Percentiles rank a stretch among this genome's conserved stretches.
Conservation (phyloP, 1,140 invertebrate genomes). For the Drosophila lini region DNA sequence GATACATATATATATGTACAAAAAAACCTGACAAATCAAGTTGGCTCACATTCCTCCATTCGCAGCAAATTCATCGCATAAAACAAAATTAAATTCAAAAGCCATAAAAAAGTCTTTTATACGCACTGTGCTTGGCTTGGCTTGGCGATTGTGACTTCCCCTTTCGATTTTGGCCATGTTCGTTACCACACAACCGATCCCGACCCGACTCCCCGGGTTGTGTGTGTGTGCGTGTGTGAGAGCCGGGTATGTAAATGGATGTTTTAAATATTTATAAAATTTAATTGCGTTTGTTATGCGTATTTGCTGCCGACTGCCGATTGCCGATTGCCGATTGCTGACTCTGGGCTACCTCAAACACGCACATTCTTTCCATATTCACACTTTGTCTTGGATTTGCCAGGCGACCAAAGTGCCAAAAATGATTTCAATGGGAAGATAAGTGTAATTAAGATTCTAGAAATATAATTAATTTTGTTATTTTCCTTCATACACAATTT, state of each 20-base stretch:
- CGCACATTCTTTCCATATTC: slow-evolving; percentile 72
- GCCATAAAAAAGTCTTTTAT: slow-evolving; percentile 70
- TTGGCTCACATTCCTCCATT: slow-evolving; percentile 58
- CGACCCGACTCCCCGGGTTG: slow-evolving; percentile 3
- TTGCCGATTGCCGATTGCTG: slow-evolving; percentile 4
- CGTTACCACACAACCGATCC: slow-evolving; percentile 13
- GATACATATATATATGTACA: background rate
- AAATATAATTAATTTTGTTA: background rate
- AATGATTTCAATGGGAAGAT: background rate
- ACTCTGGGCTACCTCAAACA: slow-evolving; percentile 57
- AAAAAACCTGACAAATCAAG: slow-evolving; percentile 64
- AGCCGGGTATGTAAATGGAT: slow-evolving; percentile 68
- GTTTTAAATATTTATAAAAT: slow-evolving; percentile 81
- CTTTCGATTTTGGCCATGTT: slow-evolving; percentile 67
- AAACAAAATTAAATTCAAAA: slow-evolving; percentile 74
- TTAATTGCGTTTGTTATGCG: slow-evolving; percentile 78
- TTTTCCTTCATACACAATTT: too few relatives aligned
- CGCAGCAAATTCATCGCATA: slow-evolving; percentile 50
- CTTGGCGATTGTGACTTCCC: slow-evolving; percentile 65
- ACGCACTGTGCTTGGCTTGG: slow-evolving; percentile 46
- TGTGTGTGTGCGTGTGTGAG: slow-evolving; percentile 27
- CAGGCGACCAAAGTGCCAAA: slow-evolving; percentile 30
- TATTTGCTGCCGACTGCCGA: slow-evolving; percentile 53
- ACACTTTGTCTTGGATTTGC: slow-evolving; percentile 46
- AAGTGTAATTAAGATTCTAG: background rate